phyloP scores from a whole-genome alignment of 35 echinoderm and acorn worm species.

The Strongylocentrotus purpuratus region DNA sequence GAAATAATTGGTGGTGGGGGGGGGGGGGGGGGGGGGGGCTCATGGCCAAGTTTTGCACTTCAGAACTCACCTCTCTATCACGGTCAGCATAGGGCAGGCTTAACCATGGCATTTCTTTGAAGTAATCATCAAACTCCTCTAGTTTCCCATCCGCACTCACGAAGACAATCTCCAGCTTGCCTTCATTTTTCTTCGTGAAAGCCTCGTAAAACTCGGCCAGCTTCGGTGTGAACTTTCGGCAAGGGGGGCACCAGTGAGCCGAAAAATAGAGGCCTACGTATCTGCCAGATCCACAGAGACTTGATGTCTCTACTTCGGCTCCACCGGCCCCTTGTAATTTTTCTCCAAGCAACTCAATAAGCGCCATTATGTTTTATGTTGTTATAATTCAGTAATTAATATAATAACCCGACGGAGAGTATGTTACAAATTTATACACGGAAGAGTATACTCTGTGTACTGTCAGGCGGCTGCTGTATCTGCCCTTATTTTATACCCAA shows the following conservation, averaged over 20 bases:
- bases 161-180: conserved; percentile 71
- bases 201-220: conserved; percentile 69
- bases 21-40: too few species aligned
- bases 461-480: too few species aligned
- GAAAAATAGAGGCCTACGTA: conserved; percentile 81
- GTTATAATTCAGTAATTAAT: too few species aligned
- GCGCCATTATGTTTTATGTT: not conserved
- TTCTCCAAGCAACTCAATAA: not conserved
- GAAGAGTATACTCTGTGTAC: too few species aligned
- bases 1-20: too few species aligned
- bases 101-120: conserved; percentile 70
- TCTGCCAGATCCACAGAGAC: conserved; percentile 22
- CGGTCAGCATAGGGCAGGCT: conserved; percentile 58
- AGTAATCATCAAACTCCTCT: conserved; percentile 49
- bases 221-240: conserved; percentile 62
- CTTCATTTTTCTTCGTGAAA: conserved; percentile 53
- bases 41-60: too few species aligned
- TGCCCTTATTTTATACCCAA: too few species aligned
- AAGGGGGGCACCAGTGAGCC: conserved; percentile 77
- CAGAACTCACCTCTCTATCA: conserved; percentile 56
- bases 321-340: not conserved
- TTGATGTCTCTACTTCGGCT: not conserved
- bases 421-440: too few species aligned
- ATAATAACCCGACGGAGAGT: too few species aligned
- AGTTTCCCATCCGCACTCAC: conserved; percentile 64